phyloP scores from a whole-genome alignment of 2,113 vertebrate species.

The Ceuthmochares aereus region DNA sequence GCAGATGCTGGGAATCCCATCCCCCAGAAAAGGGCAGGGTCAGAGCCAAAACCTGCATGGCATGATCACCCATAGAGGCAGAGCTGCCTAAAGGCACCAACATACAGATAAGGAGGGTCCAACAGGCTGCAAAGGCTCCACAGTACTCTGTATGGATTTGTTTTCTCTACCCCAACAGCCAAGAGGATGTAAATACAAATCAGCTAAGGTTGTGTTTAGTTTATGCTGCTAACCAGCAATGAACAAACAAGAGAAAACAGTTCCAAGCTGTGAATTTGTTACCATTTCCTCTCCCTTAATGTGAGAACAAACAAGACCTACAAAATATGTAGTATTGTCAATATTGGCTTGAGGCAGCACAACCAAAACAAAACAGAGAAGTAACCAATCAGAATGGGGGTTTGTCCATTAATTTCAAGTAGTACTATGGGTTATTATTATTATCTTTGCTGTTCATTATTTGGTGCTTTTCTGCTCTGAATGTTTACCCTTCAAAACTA shows the following conservation, averaged over 20 bases:
- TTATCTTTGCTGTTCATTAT: background rate
- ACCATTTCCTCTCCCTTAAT: background rate
- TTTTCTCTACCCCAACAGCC: background rate
- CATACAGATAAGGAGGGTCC: background rate
- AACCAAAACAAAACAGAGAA: background rate
- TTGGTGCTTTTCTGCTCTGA: background rate
- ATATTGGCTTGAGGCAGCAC: background rate
- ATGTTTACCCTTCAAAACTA: background rate
- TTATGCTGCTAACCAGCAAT: slow-evolving; percentile 8
- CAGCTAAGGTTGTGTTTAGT: background rate
- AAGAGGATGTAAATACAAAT: background rate
- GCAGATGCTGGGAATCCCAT: background rate
- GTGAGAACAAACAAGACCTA: background rate
- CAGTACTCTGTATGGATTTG: background rate
- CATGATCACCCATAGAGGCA: background rate
- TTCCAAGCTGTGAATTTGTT: background rate
- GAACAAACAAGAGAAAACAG: slow-evolving; percentile 11
- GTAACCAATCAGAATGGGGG: background rate
- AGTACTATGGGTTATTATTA: background rate
- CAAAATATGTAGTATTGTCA: background rate
- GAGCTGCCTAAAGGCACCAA: background rate
- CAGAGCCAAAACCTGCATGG: background rate
- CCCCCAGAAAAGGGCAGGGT: background rate
- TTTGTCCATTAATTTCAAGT: background rate
- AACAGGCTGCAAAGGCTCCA: background rate